Evolutionary conservation across 2,797 vertebrate genomes (phyloP).

Genomic region (Aphelocoma californica): DNA sequence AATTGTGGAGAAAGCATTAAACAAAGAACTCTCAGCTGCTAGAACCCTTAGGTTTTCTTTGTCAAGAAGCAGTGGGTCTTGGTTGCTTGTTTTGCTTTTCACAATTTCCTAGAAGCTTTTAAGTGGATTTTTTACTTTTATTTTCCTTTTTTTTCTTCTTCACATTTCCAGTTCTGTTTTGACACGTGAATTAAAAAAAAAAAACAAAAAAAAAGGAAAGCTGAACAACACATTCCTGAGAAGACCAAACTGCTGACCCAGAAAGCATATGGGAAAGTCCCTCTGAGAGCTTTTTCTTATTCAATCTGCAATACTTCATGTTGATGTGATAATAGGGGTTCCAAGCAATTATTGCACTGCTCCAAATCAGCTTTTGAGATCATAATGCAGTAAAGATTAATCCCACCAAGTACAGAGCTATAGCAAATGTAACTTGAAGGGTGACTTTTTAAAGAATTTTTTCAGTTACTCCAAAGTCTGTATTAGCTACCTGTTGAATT

Average conservation of each 20-base stretch:
- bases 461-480: background rate
- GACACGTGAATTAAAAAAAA: background rate
- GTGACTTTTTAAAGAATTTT: background rate
- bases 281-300: background rate
- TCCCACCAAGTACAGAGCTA: background rate
- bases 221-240: conserved; percentile 7
- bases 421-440: background rate
- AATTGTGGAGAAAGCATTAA: background rate
- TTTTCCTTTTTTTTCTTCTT: no score
- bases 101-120: background rate
- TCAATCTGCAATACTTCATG: background rate
- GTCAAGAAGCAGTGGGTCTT: background rate
- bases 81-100: background rate
- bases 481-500: background rate
- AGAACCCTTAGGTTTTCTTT: background rate
- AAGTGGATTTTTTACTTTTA: accelerated
- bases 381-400: background rate
- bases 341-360: background rate
- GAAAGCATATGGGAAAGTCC: background rate
- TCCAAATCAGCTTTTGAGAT: background rate
- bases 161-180: background rate
- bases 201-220: background rate
- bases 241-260: conserved; percentile 7
- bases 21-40: background rate
- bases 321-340: background rate